Conservation (phyloP, 2,888 invertebrate genomes). For the Lithophane semibrunnea region DNA sequence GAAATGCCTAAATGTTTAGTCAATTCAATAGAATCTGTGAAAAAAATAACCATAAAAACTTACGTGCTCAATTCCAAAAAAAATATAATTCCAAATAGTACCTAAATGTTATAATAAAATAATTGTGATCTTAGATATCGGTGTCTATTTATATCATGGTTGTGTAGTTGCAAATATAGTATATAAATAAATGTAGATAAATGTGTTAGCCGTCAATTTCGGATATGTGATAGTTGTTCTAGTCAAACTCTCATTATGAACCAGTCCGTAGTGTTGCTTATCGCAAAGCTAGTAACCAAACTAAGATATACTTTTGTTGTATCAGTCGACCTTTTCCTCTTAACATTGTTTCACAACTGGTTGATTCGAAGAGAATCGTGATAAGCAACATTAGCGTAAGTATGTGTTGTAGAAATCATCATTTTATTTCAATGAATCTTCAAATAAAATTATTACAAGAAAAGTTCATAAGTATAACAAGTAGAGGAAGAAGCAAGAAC, state of each 20-base stretch:
- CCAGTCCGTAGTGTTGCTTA: not conserved
- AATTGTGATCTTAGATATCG: constrained; percentile 69
- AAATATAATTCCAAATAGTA: constrained; percentile 22
- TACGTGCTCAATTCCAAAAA: constrained; percentile 36
- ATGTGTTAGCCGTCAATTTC: constrained; percentile 51
- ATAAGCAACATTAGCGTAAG: not conserved
- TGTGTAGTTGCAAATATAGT: constrained; percentile 70
- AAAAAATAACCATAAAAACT: constrained; percentile 15
- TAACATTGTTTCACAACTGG: not conserved
- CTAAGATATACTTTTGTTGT: not conserved
- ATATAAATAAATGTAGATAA: constrained; percentile 43
- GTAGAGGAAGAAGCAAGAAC: not conserved
- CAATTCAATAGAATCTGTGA: not conserved
- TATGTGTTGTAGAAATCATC: constrained; percentile 7
- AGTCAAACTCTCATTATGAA: constrained; percentile 42
- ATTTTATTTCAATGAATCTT: not conserved
- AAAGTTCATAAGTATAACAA: not conserved
- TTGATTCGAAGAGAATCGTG: not conserved
- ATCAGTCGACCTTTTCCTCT: not conserved
- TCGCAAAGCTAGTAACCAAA: not conserved
- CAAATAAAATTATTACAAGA: not conserved
- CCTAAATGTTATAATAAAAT: constrained; percentile 48
- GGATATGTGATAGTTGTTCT: constrained; percentile 57
- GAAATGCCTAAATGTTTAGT: constrained; percentile 28
- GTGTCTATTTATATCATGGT: constrained; percentile 76